These are phyloP conservation scores for Amphipyra berbera DNA, from an alignment of 2,888 invertebrate genomes.

Conservation along the genomic window DNA sequence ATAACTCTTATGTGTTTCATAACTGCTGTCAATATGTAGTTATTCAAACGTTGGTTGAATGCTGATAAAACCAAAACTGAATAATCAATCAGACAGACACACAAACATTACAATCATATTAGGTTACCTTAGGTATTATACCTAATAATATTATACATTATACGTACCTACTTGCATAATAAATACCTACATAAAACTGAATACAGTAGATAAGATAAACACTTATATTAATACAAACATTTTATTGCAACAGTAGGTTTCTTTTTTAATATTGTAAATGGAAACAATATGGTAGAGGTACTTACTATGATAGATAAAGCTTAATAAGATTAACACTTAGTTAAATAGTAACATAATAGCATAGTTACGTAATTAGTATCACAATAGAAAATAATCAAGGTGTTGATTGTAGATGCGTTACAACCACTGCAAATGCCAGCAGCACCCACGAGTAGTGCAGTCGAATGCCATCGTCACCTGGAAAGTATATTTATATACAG, in stretches of 20 bases:
- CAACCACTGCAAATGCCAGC: constrained; percentile 43
- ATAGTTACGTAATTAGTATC: constrained; percentile 67
- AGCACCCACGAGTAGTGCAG: constrained; percentile 56
- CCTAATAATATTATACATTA: too few species aligned
- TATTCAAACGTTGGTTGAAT: too few species aligned
- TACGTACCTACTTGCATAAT: too few species aligned
- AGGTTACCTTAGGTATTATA: too few species aligned
- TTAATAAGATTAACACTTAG: constrained; percentile 65
- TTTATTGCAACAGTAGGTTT: constrained; percentile 43
- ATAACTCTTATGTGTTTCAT: too few species aligned
- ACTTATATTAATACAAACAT: constrained; percentile 26
- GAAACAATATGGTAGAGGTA: constrained; percentile 40
- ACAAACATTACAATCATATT: too few species aligned
- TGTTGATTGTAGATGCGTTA: constrained; percentile 43
- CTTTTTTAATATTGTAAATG: constrained; percentile 43
- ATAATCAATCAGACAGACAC: too few species aligned
- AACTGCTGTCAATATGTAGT: too few species aligned
- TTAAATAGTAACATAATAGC: constrained; percentile 43
- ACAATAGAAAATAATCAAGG: constrained; percentile 57
- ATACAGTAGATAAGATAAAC: not conserved
- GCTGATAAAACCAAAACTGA: too few species aligned
- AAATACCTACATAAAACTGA: too few species aligned
- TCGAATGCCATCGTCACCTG: constrained; percentile 51
- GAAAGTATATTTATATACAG: constrained; percentile 2
- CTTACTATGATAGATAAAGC: constrained; percentile 55